Percentiles rank a stretch among this genome's conserved stretches.
Conservation (phyloP, 2,888 invertebrate species). For the Hypsopygia costalis region DNA sequence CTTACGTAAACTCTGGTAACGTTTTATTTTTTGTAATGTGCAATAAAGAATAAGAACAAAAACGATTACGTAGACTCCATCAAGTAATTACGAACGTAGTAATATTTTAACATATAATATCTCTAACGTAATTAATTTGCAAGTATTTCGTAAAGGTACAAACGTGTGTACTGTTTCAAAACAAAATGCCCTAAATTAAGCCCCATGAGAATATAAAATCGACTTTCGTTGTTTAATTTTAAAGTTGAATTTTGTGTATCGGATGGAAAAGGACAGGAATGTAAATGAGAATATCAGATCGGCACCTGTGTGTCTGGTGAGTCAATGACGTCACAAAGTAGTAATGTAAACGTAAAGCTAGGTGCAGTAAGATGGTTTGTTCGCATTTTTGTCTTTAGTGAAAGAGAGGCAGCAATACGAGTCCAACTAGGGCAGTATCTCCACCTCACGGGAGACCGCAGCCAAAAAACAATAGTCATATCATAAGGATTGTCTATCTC, state of each 20-base stretch:
- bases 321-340: slow-evolving; percentile 53
- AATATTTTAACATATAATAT: no score
- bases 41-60: no score
- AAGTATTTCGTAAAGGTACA: slow-evolving; percentile 5
- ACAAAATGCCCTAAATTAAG: slow-evolving; percentile 15
- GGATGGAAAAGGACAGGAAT: slow-evolving; percentile 38
- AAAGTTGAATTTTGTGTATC: slow-evolving; percentile 27
- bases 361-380: neutral
- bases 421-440: no score
- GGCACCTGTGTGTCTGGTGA: slow-evolving; percentile 71
- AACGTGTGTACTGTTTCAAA: neutral
- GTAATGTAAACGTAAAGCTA: slow-evolving; percentile 29
- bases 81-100: no score
- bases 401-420: no score
- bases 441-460: no score
- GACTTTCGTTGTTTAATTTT: slow-evolving; percentile 15
- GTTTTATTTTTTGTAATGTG: no score
- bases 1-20: no score
- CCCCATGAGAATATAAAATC: neutral
- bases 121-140: neutral
- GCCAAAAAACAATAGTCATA: no score
- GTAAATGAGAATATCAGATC: slow-evolving; percentile 51
- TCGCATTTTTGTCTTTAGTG: no score
- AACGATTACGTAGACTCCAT: no score
- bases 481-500: no score